These are phyloP conservation scores for Falco biarmicus DNA, from an alignment of 2,797 vertebrate species.

Conservation along the genomic window DNA sequence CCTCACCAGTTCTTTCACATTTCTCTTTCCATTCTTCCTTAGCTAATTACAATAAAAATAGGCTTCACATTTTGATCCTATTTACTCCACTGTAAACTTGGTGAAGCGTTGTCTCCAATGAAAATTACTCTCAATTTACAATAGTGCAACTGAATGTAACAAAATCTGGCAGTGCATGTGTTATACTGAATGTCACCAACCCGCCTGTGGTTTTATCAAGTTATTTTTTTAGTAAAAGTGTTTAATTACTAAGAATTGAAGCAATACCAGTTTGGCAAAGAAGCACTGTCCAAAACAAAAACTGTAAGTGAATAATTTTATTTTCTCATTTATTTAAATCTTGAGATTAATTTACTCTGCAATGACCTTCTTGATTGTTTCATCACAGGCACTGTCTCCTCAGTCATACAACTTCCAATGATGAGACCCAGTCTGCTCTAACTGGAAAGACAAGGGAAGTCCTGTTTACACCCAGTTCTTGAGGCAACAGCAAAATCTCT, in stretches of 20 bases:
- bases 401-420: neutral
- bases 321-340: neutral
- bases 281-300: slow-evolving; percentile 5
- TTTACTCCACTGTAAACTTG: neutral
- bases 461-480: neutral
- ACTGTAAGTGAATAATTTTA: neutral
- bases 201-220: neutral
- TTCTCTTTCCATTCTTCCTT: neutral
- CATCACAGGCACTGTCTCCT: neutral
- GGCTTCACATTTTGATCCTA: neutral
- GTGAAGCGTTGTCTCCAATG: neutral
- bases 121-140: neutral
- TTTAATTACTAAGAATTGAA: slow-evolving; percentile 39
- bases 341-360: neutral
- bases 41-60: neutral
- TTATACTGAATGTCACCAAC: neutral
- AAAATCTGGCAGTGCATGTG: neutral
- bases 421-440: neutral
- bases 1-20: neutral
- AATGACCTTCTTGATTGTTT: neutral
- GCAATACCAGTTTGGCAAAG: neutral
- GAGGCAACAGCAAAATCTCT: neutral
- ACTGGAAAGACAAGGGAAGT: neutral
- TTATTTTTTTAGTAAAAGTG: neutral
- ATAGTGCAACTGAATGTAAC: neutral